A percentile compares a stretch with the other conserved stretches of the same genome.
These are phyloP conservation scores for Elachura formosa DNA, from an alignment of 2,113 vertebrate species.

Conservation along the genomic window DNA sequence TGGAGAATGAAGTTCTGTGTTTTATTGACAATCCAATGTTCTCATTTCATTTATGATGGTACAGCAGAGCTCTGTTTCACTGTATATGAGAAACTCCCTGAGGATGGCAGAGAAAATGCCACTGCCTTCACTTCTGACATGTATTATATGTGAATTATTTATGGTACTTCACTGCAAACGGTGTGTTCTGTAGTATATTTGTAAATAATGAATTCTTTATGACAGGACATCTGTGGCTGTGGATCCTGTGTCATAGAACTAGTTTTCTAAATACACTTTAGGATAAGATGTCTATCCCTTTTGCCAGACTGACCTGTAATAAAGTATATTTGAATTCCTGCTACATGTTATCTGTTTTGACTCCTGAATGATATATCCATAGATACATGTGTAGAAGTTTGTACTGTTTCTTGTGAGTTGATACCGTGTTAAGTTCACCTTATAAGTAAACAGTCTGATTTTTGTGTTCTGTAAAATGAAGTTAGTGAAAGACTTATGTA, in stretches of 20 bases:
- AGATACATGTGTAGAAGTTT: background rate
- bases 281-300: background rate
- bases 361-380: background rate
- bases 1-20: background rate
- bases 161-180: background rate
- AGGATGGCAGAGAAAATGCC: background rate
- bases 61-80: background rate
- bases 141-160: background rate
- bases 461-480: background rate
- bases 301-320: background rate
- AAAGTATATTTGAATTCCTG: background rate
- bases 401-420: background rate
- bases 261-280: background rate
- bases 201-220: conserved; percentile 48
- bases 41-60: background rate
- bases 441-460: background rate
- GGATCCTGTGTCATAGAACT: background rate
- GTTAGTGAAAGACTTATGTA: background rate
- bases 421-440: background rate
- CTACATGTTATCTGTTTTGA: background rate
- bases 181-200: conserved; percentile 21
- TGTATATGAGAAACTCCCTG: background rate
- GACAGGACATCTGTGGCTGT: background rate
- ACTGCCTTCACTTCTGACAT: background rate
- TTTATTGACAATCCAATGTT: background rate